Percentiles rank a stretch among this genome's conserved stretches.
Evolutionary conservation across 2,797 vertebrate genomes (phyloP).

Genomic region (Gambusia yucatana): DNA sequence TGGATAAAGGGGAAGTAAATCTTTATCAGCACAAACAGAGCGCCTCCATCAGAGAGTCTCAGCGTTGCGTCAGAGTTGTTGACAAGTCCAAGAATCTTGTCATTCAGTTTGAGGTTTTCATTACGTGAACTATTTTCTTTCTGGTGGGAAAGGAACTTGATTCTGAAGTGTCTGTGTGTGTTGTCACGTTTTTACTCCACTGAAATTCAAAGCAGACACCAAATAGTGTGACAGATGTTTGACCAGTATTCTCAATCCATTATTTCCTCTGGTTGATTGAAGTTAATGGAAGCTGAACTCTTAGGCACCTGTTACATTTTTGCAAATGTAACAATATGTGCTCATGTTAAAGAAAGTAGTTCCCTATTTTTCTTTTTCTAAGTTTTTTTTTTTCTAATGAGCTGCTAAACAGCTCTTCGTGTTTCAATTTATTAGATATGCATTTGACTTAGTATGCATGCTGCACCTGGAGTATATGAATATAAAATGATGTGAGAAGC

Average conservation of each 20-base stretch:
- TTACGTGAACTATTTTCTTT: background rate
- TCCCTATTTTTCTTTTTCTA: background rate
- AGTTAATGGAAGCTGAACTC: background rate
- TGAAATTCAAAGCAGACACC: background rate
- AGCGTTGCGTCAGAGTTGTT: background rate
- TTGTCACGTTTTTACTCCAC: background rate
- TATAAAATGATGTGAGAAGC: background rate
- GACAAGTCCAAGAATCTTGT: background rate
- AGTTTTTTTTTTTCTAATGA: background rate
- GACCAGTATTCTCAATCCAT: background rate
- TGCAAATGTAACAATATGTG: background rate
- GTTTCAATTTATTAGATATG: background rate
- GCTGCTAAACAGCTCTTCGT: background rate
- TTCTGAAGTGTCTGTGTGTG: background rate
- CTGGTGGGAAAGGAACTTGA: background rate
- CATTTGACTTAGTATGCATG: background rate
- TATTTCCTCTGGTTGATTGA: background rate
- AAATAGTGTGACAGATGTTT: background rate
- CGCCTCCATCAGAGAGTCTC: background rate
- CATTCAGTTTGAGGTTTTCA: background rate
- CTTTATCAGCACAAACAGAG: background rate
- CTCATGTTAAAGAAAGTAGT: background rate
- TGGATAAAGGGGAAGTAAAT: background rate
- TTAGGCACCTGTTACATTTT: background rate
- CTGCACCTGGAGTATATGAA: background rate